Evolutionary conservation across 2,888 invertebrate genomes (phyloP).

Genomic region (Amphipyra berbera): DNA sequence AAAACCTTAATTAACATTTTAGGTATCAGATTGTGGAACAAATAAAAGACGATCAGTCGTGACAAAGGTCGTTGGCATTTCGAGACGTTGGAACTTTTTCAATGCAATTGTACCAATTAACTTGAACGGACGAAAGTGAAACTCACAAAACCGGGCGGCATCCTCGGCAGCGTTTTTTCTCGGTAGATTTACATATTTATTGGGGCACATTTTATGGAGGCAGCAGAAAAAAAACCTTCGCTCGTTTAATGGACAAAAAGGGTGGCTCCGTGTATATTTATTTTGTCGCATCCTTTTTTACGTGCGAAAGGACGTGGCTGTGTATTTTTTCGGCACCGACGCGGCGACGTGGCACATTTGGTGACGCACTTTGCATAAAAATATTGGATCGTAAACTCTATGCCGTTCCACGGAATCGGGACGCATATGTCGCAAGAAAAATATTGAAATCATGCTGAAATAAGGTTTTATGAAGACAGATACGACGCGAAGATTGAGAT

Average conservation of each 20-base stretch:
- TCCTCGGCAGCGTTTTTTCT: constrained; percentile 76
- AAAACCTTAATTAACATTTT: constrained; percentile 65
- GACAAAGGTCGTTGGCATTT: constrained; percentile 78
- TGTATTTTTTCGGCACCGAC: constrained; percentile 83
- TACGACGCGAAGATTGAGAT: constrained; percentile 77
- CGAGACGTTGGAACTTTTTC: constrained; percentile 67
- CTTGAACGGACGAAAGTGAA: constrained; percentile 85
- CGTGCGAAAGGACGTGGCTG: constrained; percentile 86
- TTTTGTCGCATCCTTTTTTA: constrained; percentile 90
- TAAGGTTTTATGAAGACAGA: constrained; percentile 79
- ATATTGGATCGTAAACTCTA: constrained; percentile 88
- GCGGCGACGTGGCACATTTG: constrained; percentile 85
- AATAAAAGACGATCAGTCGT: constrained; percentile 60
- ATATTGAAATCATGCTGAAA: constrained; percentile 81
- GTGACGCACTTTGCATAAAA: constrained; percentile 89
- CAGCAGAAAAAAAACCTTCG: constrained; percentile 84
- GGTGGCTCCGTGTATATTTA: constrained; percentile 89
- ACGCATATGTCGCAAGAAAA: constrained; percentile 81
- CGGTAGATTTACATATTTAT: constrained; percentile 89
- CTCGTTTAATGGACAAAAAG: constrained; percentile 89
- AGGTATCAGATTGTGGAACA: constrained; percentile 61
- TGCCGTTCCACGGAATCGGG: constrained; percentile 77
- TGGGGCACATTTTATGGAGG: constrained; percentile 89
- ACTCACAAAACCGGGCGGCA: constrained; percentile 77
- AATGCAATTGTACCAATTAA: constrained; percentile 86